A percentile compares a stretch with the other conserved stretches of the same genome.
phyloP scores from a whole-genome alignment of 2,113 vertebrate genomes.

The Seriola dumerili region DNA sequence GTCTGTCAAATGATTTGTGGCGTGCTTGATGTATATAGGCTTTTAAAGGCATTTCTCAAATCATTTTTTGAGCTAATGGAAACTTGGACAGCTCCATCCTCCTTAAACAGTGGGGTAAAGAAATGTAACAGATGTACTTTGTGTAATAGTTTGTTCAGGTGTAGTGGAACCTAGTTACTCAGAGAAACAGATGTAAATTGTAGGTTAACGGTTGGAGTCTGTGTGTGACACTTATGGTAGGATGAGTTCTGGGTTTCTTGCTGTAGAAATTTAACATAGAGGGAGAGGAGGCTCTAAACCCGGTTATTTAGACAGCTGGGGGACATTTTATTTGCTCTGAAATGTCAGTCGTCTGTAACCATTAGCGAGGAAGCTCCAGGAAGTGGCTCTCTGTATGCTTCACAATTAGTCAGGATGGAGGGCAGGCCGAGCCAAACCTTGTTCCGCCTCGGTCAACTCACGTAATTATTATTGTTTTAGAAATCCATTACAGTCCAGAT shows the following conservation, averaged over 20 bases:
- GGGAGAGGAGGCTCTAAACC: slow-evolving; percentile 44
- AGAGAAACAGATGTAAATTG: slow-evolving; percentile 47
- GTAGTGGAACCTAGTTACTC: slow-evolving; percentile 35
- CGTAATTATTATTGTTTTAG: slow-evolving; percentile 83
- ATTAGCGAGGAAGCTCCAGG: slow-evolving; percentile 82
- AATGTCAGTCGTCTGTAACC: slow-evolving; percentile 74
- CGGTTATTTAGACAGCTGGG: slow-evolving; percentile 84
- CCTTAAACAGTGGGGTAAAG: slow-evolving; percentile 52
- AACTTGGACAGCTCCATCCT: slow-evolving; percentile 57
- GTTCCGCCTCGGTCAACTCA: slow-evolving; percentile 69
- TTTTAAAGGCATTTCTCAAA: slow-evolving; percentile 76
- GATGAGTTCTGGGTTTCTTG: slow-evolving; percentile 40
- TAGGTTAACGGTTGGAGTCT: slow-evolving; percentile 50
- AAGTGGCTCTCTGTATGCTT: slow-evolving; percentile 74
- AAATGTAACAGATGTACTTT: slow-evolving; percentile 54
- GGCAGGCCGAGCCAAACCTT: slow-evolving; percentile 67
- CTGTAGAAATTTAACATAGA: slow-evolving; percentile 50
- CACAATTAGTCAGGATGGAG: slow-evolving; percentile 77
- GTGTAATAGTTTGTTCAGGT: slow-evolving; percentile 75
- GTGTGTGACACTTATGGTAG: slow-evolving; percentile 41
- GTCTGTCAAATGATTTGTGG: slow-evolving; percentile 76
- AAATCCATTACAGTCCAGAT: slow-evolving; percentile 79
- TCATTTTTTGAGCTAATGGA: slow-evolving; percentile 70
- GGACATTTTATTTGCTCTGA: slow-evolving; percentile 78
- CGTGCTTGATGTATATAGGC: slow-evolving; percentile 56